Evolutionary conservation across 2,797 vertebrate genomes (phyloP), one percentile per base, ranked within the genome.

Genomic region (Aldrovandia affinis): DNA sequence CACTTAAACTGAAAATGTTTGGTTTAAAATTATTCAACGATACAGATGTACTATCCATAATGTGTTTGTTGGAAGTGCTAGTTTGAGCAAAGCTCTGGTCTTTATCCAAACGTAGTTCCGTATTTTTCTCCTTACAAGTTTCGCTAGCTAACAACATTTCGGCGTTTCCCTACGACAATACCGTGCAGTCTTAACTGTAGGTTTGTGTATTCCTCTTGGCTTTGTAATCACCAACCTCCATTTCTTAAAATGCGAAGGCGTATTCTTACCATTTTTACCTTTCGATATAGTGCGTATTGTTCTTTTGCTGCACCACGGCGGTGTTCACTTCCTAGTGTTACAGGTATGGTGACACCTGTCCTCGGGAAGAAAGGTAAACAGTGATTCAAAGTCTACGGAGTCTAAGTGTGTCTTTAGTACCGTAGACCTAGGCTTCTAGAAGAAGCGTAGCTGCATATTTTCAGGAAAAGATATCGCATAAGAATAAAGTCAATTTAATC

Each of bases 291-390:
- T 47, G 5, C 20, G 39, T 77, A 47, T n/a, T 77, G 25, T 44
- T 77, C 18, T n/a, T 44, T 77, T 44, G 6, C 22, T 25, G 39
- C 42, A 18, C 39, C 18, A 54, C 78, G 47, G 25, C 50, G n/a
- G 78, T 18, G n/a, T 52, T 79, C 7, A 79, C 78, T 55, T 79
- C 75, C 75, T 78, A 50, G 75, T 78, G 12, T 77, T n/a, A 25
- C 73, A 73, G 36, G 68, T 73, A 25, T n/a, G 7, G 20, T 47
- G 73, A 77, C 73, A 77, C 73, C 73, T 77, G 73, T 77, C 73
- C 47, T 12, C 25, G 25, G 15, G 28, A 42, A 28, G 25, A 44
- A 44, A 44, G 22, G 25, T 77, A 7, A 77, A 77, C 39, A 77
- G 25, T 47, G 42, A 77, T 77, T 77, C 25, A 39, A 20, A 14